phyloP scores from a whole-genome alignment of 2,797 vertebrate species.

The Chelidonichthys spinosus region DNA sequence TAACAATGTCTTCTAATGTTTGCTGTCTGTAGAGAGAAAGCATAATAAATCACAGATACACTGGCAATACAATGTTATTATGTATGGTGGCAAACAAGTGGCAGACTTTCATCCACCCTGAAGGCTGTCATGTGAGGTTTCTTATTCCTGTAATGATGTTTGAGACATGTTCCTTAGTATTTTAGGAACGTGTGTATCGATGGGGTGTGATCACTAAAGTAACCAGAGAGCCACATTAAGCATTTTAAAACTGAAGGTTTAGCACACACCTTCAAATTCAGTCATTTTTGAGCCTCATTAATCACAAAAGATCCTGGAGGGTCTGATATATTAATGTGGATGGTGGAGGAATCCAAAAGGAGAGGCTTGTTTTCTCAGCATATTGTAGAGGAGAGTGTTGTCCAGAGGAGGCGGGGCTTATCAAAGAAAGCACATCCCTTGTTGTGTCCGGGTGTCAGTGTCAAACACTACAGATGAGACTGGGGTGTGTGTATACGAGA shows the following conservation, averaged over 20 bases:
- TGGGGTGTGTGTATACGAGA: constrained; percentile 1
- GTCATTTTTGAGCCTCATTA: neutral
- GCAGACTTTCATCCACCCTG: neutral
- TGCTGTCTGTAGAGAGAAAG: neutral
- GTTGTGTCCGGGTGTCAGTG: constrained; percentile 21
- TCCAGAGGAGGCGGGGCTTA: constrained; percentile 17
- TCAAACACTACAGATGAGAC: constrained; percentile 44
- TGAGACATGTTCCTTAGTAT: neutral
- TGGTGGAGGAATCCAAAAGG: neutral
- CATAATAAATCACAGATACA: neutral
- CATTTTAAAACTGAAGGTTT: neutral
- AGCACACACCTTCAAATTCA: neutral
- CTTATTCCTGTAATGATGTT: neutral
- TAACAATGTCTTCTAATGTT: neutral
- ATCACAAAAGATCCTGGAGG: neutral
- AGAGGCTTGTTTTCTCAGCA: constrained; percentile 15
- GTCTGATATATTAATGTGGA: neutral
- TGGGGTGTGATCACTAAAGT: neutral
- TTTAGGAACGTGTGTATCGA: constrained; percentile 18
- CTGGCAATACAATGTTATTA: neutral
- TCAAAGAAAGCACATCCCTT: constrained; percentile 20
- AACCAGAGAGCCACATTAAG: neutral
- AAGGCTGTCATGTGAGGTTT: constrained; percentile 9
- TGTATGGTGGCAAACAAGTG: neutral
- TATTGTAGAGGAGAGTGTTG: constrained; percentile 9